Evolutionary conservation across 2,888 invertebrate genomes (phyloP).

Genomic region (Eumerus sabulonum): DNA sequence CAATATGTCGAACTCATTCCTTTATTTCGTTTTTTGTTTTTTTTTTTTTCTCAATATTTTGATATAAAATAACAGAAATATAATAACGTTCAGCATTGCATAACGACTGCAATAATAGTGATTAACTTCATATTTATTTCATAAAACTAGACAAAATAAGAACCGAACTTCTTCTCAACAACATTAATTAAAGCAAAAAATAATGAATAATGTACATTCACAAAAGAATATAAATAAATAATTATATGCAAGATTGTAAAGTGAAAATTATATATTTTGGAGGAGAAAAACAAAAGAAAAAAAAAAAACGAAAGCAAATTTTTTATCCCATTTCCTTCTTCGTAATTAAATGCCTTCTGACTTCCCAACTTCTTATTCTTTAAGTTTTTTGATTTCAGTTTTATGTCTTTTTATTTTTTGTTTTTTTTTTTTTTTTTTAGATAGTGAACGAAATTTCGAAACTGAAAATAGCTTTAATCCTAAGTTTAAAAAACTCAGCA

Average conservation of each 20-base stretch:
- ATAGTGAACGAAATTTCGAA: too few species aligned
- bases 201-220: constrained; percentile 45
- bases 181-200: constrained; percentile 28
- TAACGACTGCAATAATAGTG: too few species aligned
- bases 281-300: background rate
- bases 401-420: too few species aligned
- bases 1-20: constrained; percentile 61
- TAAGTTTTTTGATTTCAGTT: too few species aligned
- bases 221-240: constrained; percentile 22
- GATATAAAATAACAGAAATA: too few species aligned
- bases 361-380: too few species aligned
- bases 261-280: constrained; percentile 37
- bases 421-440: too few species aligned
- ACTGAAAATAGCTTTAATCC: too few species aligned
- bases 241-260: constrained; percentile 41
- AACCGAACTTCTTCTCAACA: constrained; percentile 45
- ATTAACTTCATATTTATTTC: too few species aligned
- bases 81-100: too few species aligned
- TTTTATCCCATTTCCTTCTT: constrained; percentile 35
- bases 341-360: constrained; percentile 20
- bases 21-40: constrained; percentile 1
- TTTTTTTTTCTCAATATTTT: too few species aligned
- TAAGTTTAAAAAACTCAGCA: background rate
- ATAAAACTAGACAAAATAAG: constrained; percentile 6
- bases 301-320: constrained; percentile 31